Conservation (phyloP, 2,113 vertebrate species). For the Chloropsis hardwickii region DNA sequence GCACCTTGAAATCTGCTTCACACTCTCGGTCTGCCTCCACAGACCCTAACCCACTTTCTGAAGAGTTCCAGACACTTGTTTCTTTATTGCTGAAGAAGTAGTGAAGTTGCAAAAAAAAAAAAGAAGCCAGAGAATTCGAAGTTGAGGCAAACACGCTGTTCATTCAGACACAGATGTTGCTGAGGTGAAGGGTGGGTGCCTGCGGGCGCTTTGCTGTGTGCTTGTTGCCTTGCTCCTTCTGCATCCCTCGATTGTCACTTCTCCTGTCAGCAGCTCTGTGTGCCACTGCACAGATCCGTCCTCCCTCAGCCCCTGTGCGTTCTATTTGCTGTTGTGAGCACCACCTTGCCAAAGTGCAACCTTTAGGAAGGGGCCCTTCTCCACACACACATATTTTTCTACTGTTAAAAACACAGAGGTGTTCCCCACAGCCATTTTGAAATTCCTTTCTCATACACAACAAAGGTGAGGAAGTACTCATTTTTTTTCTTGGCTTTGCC, state of each 20-base stretch:
- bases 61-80: background rate
- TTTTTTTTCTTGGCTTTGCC: background rate
- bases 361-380: background rate
- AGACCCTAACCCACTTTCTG: background rate
- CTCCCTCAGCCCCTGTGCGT: background rate
- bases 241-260: background rate
- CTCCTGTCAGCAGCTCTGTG: background rate
- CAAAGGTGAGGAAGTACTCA: background rate
- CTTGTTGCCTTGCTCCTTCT: background rate
- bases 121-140: background rate
- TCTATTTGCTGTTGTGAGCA: background rate
- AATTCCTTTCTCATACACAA: background rate
- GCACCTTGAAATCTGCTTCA: background rate
- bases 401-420: background rate
- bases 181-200: rapidly evolving
- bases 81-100: background rate
- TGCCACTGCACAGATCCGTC: background rate
- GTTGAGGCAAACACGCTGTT: background rate
- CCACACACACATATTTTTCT: background rate
- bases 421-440: background rate
- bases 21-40: background rate
- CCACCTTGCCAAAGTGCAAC: background rate
- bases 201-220: rapidly evolving
- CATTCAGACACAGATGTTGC: background rate
- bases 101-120: background rate